These are phyloP conservation scores for Xestoiulus laeticollis DNA, from an alignment of 2,888 invertebrate genomes.

Conservation along the genomic window DNA sequence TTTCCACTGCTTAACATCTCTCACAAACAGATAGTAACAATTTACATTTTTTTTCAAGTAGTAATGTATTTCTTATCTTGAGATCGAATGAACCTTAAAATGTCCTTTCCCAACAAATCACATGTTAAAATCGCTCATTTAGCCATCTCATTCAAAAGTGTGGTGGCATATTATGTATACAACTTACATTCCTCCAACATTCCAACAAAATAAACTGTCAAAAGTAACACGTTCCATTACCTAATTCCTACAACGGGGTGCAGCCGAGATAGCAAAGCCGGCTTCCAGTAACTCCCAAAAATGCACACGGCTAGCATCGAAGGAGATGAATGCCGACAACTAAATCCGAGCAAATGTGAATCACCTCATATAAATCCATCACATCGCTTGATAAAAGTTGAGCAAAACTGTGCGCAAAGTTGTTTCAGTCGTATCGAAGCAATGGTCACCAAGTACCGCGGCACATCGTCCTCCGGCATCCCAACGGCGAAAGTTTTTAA, in stretches of 20 bases:
- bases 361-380: not conserved
- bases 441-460: not conserved
- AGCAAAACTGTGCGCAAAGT: not conserved
- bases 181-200: too few relatives aligned
- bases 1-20: too few relatives aligned
- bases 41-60: too few relatives aligned
- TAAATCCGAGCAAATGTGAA: constrained; percentile 6
- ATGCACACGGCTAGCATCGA: not conserved
- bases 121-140: too few relatives aligned
- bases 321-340: too few relatives aligned
- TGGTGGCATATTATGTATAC: too few relatives aligned
- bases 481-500: not conserved
- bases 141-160: too few relatives aligned
- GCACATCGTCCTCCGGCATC: not conserved
- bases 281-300: not conserved
- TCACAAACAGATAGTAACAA: too few relatives aligned
- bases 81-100: too few relatives aligned
- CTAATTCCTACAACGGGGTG: not conserved
- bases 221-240: not conserved
- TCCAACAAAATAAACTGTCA: too few relatives aligned
- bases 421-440: not conserved
- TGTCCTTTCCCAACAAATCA: too few relatives aligned
- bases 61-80: too few relatives aligned
- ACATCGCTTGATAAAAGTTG: not conserved
- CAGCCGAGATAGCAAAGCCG: not conserved